Base-by-base conservation (phyloP, 2,113 vertebrate species). In the Stigmatopora nigra region DNA sequence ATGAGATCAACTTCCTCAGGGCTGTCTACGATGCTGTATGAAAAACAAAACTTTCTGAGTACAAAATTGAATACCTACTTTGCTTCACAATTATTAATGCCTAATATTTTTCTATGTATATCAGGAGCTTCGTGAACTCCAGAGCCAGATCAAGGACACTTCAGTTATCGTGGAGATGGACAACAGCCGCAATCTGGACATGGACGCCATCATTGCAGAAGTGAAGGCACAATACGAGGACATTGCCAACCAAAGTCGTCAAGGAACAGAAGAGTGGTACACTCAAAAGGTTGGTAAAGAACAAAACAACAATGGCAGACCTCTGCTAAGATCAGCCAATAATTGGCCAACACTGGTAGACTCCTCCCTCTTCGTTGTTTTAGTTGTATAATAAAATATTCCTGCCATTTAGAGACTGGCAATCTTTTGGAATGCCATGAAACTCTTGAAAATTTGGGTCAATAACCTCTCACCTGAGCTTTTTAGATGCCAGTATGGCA, bases 1-100 rank as follows among this genome's bases (percentile, higher is more conserved):
- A 96, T 49, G 94, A 96, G 47, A 93, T 98, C 69, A 92, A 91
- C 71, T 98, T 96, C 89, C 91, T 94, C 69, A 92, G 93, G 76
- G 81, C 86, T 4, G 81, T 98, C 82, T 94, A 90, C 0, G 93
- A 95, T 5, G 91, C 90, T 83, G 96, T 98, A 88, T 74, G 80
- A 19, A 48, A 55, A 69, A 12, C 0, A 0, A 20, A 63, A 22
- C 51, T 51, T n/a, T 13, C 20, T 35, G 3, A 48, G 10, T 35
- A 61, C 11, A 6, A 56, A 31, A 56, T 31, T 31, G 22, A 31
- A 56, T 14, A 31, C 13, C 53, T 31, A 8, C 53, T 15, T 5
- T 31, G 25, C 22, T 25, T 56, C 13, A 31, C 53, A 6, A 25
- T 14, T 12, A 1, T 55, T 6, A 55, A 13, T 31, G 13, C 1